Evolutionary conservation across 2,888 invertebrate genomes (phyloP).

Genomic region (Limenitis camilla): DNA sequence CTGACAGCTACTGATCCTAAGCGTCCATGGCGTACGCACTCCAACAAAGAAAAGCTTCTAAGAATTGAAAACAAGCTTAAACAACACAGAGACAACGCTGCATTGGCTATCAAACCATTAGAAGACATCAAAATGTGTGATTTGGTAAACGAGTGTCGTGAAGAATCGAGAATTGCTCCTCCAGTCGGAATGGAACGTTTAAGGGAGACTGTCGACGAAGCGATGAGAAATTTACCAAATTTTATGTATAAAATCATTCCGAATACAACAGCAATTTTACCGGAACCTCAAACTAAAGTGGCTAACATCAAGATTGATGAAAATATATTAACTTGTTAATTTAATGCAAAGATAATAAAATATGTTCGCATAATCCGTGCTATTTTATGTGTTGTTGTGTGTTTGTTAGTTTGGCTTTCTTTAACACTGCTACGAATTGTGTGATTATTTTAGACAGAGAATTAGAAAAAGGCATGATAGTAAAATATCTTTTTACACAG

Average conservation of each 20-base stretch:
- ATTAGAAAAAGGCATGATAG: no score
- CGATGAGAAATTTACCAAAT: constrained; percentile 52
- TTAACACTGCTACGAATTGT: no score
- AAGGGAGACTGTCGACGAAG: constrained; percentile 50
- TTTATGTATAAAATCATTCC: constrained; percentile 53
- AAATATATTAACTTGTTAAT: neutral
- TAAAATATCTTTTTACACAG: no score
- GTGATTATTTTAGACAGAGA: no score
- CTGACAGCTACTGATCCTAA: constrained; percentile 41
- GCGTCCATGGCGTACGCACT: constrained; percentile 59
- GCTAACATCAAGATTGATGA: neutral
- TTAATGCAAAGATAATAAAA: no score
- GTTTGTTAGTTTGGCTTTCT: no score
- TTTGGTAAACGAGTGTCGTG: constrained; percentile 44
- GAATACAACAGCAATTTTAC: constrained; percentile 48
- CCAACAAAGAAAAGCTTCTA: constrained; percentile 51
- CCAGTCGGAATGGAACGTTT: constrained; percentile 38
- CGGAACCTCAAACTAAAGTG: constrained; percentile 36
- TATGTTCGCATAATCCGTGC: no score
- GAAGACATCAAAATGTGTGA: constrained; percentile 44
- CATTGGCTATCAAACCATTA: constrained; percentile 41
- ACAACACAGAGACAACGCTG: constrained; percentile 46
- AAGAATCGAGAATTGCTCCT: constrained; percentile 30
- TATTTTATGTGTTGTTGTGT: no score
- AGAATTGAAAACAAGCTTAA: constrained; percentile 55